Conservation (phyloP, 2,113 vertebrate species). For the Columba livia region DNA sequence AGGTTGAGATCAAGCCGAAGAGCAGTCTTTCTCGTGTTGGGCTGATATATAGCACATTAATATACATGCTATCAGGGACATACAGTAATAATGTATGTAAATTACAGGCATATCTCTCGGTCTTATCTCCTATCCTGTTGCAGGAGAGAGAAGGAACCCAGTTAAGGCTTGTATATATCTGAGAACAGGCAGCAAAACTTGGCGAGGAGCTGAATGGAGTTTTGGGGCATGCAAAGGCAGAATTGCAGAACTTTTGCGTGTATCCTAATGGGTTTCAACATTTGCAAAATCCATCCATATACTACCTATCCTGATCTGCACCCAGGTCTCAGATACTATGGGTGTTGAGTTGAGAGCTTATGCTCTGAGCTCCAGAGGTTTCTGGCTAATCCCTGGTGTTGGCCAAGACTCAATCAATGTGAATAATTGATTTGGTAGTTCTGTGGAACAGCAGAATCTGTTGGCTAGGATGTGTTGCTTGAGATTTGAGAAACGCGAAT, state of each 20-base stretch:
- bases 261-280: not conserved
- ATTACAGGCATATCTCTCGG: conserved; percentile 41
- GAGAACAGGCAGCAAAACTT: conserved; percentile 42
- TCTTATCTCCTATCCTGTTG: conserved; percentile 32
- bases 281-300: not conserved
- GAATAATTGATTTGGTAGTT: conserved; percentile 4
- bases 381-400: not conserved
- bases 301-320: not conserved
- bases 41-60: not conserved
- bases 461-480: not conserved
- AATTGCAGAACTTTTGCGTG: not conserved
- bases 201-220: conserved; percentile 14
- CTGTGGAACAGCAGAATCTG: not conserved
- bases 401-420: not conserved
- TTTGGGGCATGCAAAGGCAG: conserved; percentile 59
- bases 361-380: not conserved
- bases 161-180: conserved; percentile 65
- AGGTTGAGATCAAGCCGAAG: not conserved
- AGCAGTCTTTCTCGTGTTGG: not conserved
- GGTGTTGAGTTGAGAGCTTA: not conserved
- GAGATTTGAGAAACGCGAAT: not conserved
- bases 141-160: conserved; percentile 24
- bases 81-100: conserved; percentile 35
- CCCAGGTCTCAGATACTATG: not conserved
- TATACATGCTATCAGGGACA: conserved; percentile 32